Evolutionary conservation across 2,888 invertebrate species (phyloP).

Genomic region (Xylocampa areola): DNA sequence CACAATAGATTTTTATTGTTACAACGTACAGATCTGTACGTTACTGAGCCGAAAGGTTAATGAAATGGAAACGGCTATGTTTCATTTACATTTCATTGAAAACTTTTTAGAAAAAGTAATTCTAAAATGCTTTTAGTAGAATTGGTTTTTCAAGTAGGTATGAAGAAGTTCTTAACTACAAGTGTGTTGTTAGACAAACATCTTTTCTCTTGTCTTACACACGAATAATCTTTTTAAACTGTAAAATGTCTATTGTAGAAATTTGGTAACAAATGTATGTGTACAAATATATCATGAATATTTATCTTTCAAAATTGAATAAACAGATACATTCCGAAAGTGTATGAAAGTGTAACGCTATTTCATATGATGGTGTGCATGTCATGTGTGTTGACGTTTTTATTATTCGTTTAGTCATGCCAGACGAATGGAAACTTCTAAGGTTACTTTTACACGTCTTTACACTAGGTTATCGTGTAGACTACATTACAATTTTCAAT

Average conservation of each 20-base stretch:
- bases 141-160: slow-evolving; percentile 13
- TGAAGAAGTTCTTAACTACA: slow-evolving; percentile 7
- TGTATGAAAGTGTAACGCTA: slow-evolving; percentile 7
- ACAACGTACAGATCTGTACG: too few species aligned
- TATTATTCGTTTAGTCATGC: slow-evolving; percentile 20
- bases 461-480: slow-evolving; percentile 12
- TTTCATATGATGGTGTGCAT: neutral
- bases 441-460: neutral
- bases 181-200: neutral
- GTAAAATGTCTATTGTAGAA: neutral
- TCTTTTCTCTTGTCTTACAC: neutral
- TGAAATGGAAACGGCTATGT: too few species aligned
- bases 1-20: too few species aligned
- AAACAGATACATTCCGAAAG: neutral
- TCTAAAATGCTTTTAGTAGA: slow-evolving; percentile 18
- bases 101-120: slow-evolving; percentile 11
- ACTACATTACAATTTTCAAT: too few species aligned
- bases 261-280: too few species aligned
- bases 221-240: neutral
- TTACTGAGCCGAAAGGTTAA: too few species aligned
- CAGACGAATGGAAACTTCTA: slow-evolving; percentile 14
- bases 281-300: neutral
- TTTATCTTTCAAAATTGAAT: neutral
- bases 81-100: slow-evolving; percentile 12
- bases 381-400: neutral